Evolutionary conservation across 2,888 invertebrate species (phyloP).

Genomic region (Eudemis profundana): DNA sequence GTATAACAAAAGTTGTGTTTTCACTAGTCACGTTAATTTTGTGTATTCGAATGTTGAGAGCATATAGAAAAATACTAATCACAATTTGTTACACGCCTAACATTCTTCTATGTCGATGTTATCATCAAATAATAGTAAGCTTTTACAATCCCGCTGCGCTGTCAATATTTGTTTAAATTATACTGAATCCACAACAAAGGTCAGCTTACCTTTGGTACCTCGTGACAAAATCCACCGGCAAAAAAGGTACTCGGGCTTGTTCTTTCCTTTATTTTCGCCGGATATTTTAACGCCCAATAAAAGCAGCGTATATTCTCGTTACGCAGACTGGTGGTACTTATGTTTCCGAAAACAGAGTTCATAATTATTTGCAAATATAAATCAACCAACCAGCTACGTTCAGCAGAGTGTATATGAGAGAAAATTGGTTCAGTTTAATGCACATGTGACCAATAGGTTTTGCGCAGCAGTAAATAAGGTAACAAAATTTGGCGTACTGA

Average conservation of each 20-base stretch:
- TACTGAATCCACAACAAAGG: conserved; percentile 17
- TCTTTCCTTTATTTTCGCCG: conserved; percentile 11
- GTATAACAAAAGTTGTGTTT: too few relatives aligned
- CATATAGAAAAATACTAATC: neutral
- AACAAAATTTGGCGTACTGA: conserved; percentile 51
- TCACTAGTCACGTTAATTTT: too few relatives aligned
- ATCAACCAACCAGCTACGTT: too few relatives aligned
- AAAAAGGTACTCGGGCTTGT: conserved; percentile 5
- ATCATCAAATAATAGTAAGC: conserved; percentile 13
- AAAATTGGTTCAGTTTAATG: neutral
- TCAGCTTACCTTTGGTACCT: conserved; percentile 11
- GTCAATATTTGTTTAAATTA: conserved; percentile 33
- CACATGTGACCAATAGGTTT: neutral
- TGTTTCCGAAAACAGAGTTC: neutral
- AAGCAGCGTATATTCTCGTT: neutral
- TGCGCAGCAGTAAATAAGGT: conserved; percentile 16
- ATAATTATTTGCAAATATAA: neutral
- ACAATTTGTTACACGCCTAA: neutral
- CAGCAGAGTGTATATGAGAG: too few relatives aligned
- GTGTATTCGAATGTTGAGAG: neutral
- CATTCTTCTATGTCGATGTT: neutral
- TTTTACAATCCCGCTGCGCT: conserved; percentile 4
- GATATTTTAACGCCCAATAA: conserved; percentile 16
- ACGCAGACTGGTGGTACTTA: neutral
- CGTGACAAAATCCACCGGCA: neutral